A percentile compares a stretch with the other conserved stretches of the same genome.
Evolutionary conservation across 2,113 vertebrate genomes (phyloP).

Genomic region (Carassius auratus): DNA sequence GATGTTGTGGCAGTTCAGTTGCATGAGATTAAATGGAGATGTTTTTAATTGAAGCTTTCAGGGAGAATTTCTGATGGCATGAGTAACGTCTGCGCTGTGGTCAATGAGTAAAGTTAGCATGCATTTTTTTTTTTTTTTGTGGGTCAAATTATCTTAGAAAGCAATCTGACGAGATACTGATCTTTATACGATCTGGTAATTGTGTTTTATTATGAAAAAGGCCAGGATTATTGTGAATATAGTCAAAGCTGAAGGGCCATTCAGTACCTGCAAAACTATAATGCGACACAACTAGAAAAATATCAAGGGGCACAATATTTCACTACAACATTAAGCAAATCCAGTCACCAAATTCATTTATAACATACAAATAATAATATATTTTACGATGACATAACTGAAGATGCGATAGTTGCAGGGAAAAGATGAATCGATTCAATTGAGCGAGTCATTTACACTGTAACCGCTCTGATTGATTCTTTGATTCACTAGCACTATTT

Average conservation of each 20-base stretch:
- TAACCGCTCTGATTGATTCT: too few relatives aligned
- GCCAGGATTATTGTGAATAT: background rate
- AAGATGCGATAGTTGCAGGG: too few relatives aligned
- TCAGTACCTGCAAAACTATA: background rate
- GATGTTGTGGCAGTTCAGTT: background rate
- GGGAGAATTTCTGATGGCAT: background rate
- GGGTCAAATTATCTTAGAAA: background rate
- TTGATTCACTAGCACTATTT: too few relatives aligned
- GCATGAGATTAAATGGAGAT: constrained; percentile 8
- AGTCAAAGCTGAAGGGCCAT: background rate
- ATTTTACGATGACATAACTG: background rate
- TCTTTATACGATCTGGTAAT: background rate
- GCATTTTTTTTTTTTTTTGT: background rate
- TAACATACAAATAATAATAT: too few relatives aligned
- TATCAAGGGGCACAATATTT: background rate
- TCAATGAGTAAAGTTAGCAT: background rate
- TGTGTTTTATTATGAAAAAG: background rate
- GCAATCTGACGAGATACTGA: background rate
- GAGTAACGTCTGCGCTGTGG: background rate
- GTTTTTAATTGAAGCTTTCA: background rate
- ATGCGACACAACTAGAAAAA: background rate
- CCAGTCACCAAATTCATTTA: background rate
- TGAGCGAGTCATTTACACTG: too few relatives aligned
- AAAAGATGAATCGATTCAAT: too few relatives aligned
- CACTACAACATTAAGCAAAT: background rate